Evolutionary conservation across 2,888 invertebrate species (phyloP).

Genomic region (Meiosimyza platycephala): DNA sequence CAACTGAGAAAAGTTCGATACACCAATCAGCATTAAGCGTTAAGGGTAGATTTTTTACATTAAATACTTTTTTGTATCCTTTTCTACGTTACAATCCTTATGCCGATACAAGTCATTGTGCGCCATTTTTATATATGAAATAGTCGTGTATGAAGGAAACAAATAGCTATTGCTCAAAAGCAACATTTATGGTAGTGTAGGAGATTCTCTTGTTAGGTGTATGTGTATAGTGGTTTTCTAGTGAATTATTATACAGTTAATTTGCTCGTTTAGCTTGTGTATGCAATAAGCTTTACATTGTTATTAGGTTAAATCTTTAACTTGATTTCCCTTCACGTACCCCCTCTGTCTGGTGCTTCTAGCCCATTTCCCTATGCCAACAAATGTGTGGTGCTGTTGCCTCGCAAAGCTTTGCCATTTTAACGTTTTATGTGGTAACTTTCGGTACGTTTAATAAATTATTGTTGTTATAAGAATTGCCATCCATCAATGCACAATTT

Average conservation of each 20-base stretch:
- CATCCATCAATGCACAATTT: not conserved
- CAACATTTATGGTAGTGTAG: not conserved
- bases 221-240: not conserved
- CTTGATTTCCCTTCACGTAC: not conserved
- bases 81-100: too few species aligned
- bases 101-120: too few species aligned
- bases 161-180: not conserved
- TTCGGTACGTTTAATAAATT: constrained; percentile 55
- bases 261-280: constrained; percentile 60
- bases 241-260: constrained; percentile 50
- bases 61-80: too few species aligned
- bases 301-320: constrained; percentile 55
- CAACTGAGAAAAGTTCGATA: not conserved
- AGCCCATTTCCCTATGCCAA: not conserved
- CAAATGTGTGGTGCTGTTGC: not conserved
- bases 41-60: not conserved
- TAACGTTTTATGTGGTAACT: constrained; percentile 59
- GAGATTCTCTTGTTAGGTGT: not conserved
- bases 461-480: constrained; percentile 40
- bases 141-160: too few species aligned
- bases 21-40: constrained; percentile 32
- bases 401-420: constrained; percentile 48
- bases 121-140: too few species aligned
- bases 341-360: constrained; percentile 13
- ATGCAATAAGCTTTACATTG: constrained; percentile 54